Conservation (phyloP, 2,888 invertebrate species). For the Agriotes lineatus region DNA sequence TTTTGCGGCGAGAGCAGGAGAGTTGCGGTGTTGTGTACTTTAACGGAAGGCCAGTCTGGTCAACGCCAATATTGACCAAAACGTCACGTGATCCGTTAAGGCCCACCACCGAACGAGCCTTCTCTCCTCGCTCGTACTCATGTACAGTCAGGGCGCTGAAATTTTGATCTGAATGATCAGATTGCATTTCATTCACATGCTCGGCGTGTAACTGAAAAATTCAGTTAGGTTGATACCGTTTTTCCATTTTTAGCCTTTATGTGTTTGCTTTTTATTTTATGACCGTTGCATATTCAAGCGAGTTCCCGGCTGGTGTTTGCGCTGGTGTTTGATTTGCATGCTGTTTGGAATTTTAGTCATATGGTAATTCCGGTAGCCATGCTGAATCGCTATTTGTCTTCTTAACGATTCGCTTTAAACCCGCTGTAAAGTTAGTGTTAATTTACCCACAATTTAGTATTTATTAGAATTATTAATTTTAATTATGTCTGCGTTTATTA, state of each 20-base stretch:
- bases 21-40: constrained; percentile 31
- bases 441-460: constrained; percentile 8
- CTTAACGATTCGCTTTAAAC: constrained; percentile 18
- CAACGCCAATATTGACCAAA: constrained; percentile 42
- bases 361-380: constrained; percentile 22
- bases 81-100: constrained; percentile 35
- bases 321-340: constrained; percentile 22
- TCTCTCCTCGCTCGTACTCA: background rate
- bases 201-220: constrained; percentile 13
- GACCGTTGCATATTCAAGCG: constrained; percentile 29
- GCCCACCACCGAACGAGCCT: background rate
- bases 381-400: constrained; percentile 11
- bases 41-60: constrained; percentile 28
- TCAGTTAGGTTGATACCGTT: constrained; percentile 18
- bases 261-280: constrained; percentile 25
- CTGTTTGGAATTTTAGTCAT: constrained; percentile 13
- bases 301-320: constrained; percentile 1
- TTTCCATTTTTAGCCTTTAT: constrained; percentile 15
- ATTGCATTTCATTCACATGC: constrained; percentile 10
- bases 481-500: constrained; percentile 9
- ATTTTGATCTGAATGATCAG: constrained; percentile 2
- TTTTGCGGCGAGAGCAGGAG: constrained; percentile 15
- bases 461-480: constrained; percentile 25
- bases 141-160: background rate
- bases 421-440: constrained; percentile 21